Evolutionary conservation across 2,113 vertebrate genomes (phyloP).

Genomic region (Tychaedon coryphoeus): DNA sequence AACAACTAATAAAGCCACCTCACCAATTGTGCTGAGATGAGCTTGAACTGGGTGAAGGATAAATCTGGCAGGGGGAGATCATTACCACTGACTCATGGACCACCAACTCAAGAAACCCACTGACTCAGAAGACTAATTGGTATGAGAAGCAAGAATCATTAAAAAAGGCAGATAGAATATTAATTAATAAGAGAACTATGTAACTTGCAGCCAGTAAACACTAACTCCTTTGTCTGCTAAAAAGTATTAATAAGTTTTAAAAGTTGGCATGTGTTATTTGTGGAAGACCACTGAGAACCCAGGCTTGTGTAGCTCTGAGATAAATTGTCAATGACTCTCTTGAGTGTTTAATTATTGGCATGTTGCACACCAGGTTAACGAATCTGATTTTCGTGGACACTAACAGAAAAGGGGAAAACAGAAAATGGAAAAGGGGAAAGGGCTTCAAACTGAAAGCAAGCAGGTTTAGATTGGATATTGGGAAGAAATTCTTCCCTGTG

Average conservation of each 20-base stretch:
- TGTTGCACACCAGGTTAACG: accelerated
- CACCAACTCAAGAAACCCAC: background rate
- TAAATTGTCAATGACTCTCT: background rate
- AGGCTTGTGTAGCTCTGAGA: background rate
- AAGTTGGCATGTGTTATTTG: background rate
- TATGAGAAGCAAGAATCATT: background rate
- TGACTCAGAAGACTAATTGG: background rate
- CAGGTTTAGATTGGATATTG: background rate
- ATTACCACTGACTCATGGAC: background rate
- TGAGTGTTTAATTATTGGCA: background rate
- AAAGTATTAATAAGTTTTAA: background rate
- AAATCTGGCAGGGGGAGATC: background rate
- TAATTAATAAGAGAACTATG: background rate
- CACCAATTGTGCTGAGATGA: background rate
- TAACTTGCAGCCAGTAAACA: background rate
- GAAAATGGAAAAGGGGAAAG: background rate
- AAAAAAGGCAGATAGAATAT: background rate
- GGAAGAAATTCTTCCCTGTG: background rate
- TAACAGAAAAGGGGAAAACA: background rate
- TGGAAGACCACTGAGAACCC: background rate
- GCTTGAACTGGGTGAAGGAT: background rate
- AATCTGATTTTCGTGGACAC: background rate
- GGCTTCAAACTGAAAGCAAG: background rate
- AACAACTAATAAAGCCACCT: background rate
- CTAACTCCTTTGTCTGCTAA: background rate